Evolutionary conservation across 2,113 vertebrate genomes (phyloP), one percentile per base, ranked within the genome.

Genomic region (Triplophysa tibetana): DNA sequence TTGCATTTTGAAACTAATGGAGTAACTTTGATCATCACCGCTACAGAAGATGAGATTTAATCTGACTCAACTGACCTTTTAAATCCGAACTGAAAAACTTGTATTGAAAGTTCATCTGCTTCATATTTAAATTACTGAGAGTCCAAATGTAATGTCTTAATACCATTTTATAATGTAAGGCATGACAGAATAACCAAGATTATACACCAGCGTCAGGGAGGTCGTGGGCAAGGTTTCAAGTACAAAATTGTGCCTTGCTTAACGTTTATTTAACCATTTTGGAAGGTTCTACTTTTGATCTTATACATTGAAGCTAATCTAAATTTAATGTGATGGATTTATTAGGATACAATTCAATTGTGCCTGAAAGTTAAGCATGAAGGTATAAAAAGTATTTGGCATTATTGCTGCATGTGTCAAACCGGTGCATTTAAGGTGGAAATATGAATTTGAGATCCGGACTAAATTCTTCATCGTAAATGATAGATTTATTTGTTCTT

Each of bases 191-290:
- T 10, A 74, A 19, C 72, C 66, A 60, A 81, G 67, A 38, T 78
- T 67, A 73, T 45, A 70, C 68, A 82, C 69, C 67, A 75, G 75
- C 70, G 67, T 64, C 65, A 60, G 69, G 78, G 80, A 87, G 80
- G 82, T 85, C 83, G 80, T 24, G 60, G 76, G 26, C 64, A 63
- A 70, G 67, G 29, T 72, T 83, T 82, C 63, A 77, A 78, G 50
- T 24, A 84, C 61, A 70, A 70, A 78, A 80, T 48, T 24, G 58
- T 41, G 6, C 52, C 33, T 60, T 65, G 24, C 45, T 64, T 4
- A 41, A 54, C 45, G 43, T 73, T 81, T 74, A n/a, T 77, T 80
- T 81, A 77, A 76, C 66, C 19, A 52, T 56, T 79, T 79, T 8
- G 1, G 1, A 58, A 58, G 21, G 54, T 58, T 21, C 50, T 5